A percentile compares a stretch with the other conserved stretches of the same genome.
These are phyloP conservation scores for Amblyjoppa fuscipennis DNA, from an alignment of 2,888 invertebrate species.

Conservation along the genomic window DNA sequence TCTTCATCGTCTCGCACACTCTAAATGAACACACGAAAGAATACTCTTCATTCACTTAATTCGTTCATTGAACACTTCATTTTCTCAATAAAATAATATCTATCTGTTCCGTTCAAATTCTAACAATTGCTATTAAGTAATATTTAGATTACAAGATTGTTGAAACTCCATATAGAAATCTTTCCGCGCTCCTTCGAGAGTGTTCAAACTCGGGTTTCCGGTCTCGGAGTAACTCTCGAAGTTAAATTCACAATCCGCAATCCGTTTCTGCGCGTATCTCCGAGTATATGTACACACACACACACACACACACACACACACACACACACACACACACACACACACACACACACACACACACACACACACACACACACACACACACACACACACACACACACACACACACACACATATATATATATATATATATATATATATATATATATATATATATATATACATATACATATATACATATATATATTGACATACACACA, in stretches of 20 bases:
- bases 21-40: not conserved
- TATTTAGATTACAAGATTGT: too few species aligned
- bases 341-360: too few species aligned
- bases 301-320: too few species aligned
- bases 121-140: too few species aligned
- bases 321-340: too few species aligned
- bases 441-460: not conserved
- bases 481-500: not conserved
- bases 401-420: too few species aligned
- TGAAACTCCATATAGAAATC: too few species aligned
- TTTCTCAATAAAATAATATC: not conserved
- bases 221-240: constrained; percentile 39
- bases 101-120: too few species aligned
- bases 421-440: too few species aligned
- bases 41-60: not conserved
- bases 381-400: too few species aligned
- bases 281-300: not conserved
- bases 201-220: constrained; percentile 9
- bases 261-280: too few species aligned
- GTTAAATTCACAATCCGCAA: not conserved
- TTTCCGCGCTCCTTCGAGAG: not conserved
- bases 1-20: not conserved
- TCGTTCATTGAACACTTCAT: not conserved
- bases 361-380: too few species aligned
- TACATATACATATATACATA: not conserved